Base-by-base conservation (phyloP, 2,797 vertebrate genomes). In the Mormyrus proboscirostris region DNA sequence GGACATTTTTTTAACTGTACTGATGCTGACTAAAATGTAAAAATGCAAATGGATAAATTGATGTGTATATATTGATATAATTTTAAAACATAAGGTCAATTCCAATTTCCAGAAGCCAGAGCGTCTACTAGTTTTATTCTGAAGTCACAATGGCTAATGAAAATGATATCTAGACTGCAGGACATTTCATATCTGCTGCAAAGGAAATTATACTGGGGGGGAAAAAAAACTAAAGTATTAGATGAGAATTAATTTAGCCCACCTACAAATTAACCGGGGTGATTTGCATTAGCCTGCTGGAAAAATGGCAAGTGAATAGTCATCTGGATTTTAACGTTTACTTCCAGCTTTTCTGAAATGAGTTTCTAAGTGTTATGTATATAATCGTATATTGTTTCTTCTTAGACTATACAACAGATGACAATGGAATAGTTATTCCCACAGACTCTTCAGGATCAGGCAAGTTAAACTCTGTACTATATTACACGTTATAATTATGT, bases 381-480 rank as follows among this genome's bases (percentile, higher is more conserved):
- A 29, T 65, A 65, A 41, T 12, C 59, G 2, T 84, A 25, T 22
- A 87, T 87, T 55, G 33, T 86, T 86, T 92, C 88, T 89, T 62
- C 88, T 59, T 92, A 96, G 96, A 90, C 88, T 90, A 94, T 12
- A 44, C 90, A 41, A 95, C 95, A 12, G 94, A 94, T 89, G 94
- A 90, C 0, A 65, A 22, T n/a, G 22, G 57, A 86, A 93, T 49
- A 0, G 55, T 95, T 57, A 89, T 89, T 5, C 95, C 95, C 38
- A 95, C 95, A 5, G 92, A 95, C 0, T 7, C 19, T 22, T 89
- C 94, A 1, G 7, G 2, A 12, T 1, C 0, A 29, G 14, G 93
- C 94, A 93, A 92, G 91, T 91, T n/a, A 38, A 47, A 44, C 49
- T 47, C 65, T 83, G n/a, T 73, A 73, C 12, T 38, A 73, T 1